Evolutionary conservation across 2,888 invertebrate genomes (phyloP), one percentile per base, ranked within the genome.

Genomic region (Odontomyia ornata): DNA sequence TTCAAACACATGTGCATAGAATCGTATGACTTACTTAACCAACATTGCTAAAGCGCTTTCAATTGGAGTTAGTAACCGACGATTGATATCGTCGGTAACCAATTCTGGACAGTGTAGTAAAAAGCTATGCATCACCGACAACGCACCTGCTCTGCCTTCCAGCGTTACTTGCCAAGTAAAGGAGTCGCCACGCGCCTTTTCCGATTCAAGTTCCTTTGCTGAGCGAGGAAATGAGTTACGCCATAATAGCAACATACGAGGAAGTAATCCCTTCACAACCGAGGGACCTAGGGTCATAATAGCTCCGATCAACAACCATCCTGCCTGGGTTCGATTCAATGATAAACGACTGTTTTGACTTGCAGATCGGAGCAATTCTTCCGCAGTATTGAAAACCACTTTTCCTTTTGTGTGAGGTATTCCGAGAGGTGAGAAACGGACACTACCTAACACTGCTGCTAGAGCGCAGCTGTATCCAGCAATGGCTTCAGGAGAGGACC

Each of bases 161-260:
- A 99, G 87, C 0, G 98, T 98, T 57, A 99, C 93, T 89, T 97
- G 96, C 99, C 99, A 99, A n/a, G 99, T 99, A 85, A 99, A 98
- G 0, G 97, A 95, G 88, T 99, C 99, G 7, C 97, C 94, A 83
- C 99, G 89, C 18, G 95, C 93, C 82, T 98, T 98, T 87, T 99
- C 99, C 0, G 97, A 96, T 85, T 99, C 99, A 18, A 99, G 89
- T 86, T 99, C 99, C 84, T 99, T 98, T 52, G 93, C 92, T 0
- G 98, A 98, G 69, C 98, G 91, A 0, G 99, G 99, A 86, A 99
- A 99, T 28, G 98, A 98, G 86, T 98, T 98, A 81, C 97, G 92
- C 99, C 99, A 99, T 1, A 99, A 88, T 15, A 98, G 88, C 81
- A 98, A 85, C 95, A 99, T 96, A 78, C 98, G 89, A 0, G 98